These are phyloP conservation scores for Ectropis grisescens DNA, from an alignment of 1,140 invertebrate genomes.

Conservation along the genomic window DNA sequence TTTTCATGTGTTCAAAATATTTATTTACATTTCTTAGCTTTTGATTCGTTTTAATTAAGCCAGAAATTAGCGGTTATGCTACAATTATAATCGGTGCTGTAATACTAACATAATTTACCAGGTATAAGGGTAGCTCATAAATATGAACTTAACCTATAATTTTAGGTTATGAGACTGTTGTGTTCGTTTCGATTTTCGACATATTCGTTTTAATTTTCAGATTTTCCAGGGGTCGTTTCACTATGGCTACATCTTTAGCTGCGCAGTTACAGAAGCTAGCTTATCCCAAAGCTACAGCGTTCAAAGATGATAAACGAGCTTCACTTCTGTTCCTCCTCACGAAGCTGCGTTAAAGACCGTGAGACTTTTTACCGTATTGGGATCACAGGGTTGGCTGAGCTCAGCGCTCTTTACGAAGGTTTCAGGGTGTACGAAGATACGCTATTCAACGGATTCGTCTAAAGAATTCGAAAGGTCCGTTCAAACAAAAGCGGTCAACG, in stretches of 20 bases:
- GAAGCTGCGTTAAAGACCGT: conserved; percentile 88
- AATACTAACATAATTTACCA: too few relatives aligned
- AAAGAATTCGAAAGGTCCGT: conserved; percentile 86
- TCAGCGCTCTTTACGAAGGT: conserved; percentile 77
- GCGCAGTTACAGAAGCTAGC: conserved; percentile 86
- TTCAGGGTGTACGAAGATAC: conserved; percentile 83
- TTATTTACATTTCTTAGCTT: too few relatives aligned
- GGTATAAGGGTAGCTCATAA: too few relatives aligned
- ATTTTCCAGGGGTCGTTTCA: neutral
- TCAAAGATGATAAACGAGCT: conserved; percentile 77
- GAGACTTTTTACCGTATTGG: conserved; percentile 90
- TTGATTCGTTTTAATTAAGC: too few relatives aligned
- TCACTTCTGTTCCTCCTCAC: conserved; percentile 89
- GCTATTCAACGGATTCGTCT: conserved; percentile 82
- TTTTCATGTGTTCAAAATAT: too few relatives aligned
- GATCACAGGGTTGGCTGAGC: conserved; percentile 84
- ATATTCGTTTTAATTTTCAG: too few relatives aligned
- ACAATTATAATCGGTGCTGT: too few relatives aligned
- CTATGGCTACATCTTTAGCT: conserved; percentile 80
- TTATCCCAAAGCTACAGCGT: conserved; percentile 81
- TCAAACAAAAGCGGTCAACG: conserved; percentile 80
- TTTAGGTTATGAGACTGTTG: too few relatives aligned
- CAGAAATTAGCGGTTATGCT: too few relatives aligned
- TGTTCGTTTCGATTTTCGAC: too few relatives aligned
- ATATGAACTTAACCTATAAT: too few relatives aligned